Base-by-base conservation (phyloP, 2,797 vertebrate genomes). In the Lacerta agilis region DNA sequence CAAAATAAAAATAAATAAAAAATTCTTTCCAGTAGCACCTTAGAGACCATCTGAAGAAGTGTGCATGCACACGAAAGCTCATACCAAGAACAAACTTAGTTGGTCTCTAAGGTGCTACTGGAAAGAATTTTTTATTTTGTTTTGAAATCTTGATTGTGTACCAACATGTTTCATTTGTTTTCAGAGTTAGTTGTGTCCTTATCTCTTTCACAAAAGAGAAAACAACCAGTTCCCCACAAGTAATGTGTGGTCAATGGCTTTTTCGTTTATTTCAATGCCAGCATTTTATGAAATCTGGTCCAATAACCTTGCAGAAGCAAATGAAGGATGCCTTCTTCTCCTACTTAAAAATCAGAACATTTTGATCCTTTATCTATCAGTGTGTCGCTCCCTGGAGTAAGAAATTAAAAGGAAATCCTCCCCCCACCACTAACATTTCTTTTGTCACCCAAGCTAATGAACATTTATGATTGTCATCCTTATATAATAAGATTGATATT, bases 401-500 rank as follows among this genome's bases (percentile, higher is more conserved):
- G 10, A 83, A 91, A 76, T 89, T 89, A n/a, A 93, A 82, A 91
- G 58, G 73, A 87, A 92, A 87, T 88, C 11, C 83, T 64, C 3
- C 69, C 86, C 67, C 76, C 87, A 75, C 76, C 29, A 78, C 83
- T 86, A 81, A 67, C 2, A 86, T 92, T 38, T 66, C 15, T 87
- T 89, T 92, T 81, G 43, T 88, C 85, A 82, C 66, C 83, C 77
- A 85, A 85, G 36, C 90, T 92, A 87, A 88, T 92, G 83, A 89
- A 92, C 93, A 91, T 76, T 78, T 82, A 78, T 86, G 55, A n/a
- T 71, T 91, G 82, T 86, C 3, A 4, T 87, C 82, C 89, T 69
- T 92, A 89, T 93, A 89, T 91, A 91, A 92, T 80, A 66, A 76
- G 82, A 85, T 71, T 86, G 77, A 83, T 91, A 36, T 38, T 78